A percentile compares a stretch with the other conserved stretches of the same genome.
phyloP scores from a whole-genome alignment of 2,888 invertebrate genomes.

The Vandiemenella viatica region DNA sequence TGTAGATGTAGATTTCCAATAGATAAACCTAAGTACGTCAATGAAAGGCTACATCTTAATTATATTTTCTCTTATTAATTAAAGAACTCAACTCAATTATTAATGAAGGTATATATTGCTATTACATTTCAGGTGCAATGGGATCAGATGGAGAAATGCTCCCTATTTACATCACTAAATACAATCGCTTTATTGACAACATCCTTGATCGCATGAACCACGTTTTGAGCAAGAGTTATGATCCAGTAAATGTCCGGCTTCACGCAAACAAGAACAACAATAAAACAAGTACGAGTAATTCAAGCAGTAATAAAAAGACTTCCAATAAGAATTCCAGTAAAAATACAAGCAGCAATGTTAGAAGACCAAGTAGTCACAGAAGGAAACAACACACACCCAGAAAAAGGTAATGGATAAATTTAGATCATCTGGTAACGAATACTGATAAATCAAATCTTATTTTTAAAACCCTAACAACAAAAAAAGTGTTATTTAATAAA shows the following conservation, averaged over 20 bases:
- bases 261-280: slow-evolving; percentile 39
- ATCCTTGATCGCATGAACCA: slow-evolving; percentile 68
- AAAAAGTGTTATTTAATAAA: too few species aligned
- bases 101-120: too few species aligned
- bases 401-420: too few species aligned
- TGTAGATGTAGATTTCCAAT: too few species aligned
- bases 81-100: too few species aligned
- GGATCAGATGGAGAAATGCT: slow-evolving; percentile 32
- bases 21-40: too few species aligned
- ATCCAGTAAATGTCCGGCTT: slow-evolving; percentile 67
- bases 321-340: slow-evolving; percentile 21
- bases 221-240: slow-evolving; percentile 62
- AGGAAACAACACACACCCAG: background rate
- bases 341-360: slow-evolving; percentile 12
- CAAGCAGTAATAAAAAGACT: slow-evolving; percentile 25
- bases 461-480: too few species aligned
- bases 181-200: slow-evolving; percentile 73
- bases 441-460: too few species aligned
- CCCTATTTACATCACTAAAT: slow-evolving; percentile 60
- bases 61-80: too few species aligned
- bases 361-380: background rate
- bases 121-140: background rate
- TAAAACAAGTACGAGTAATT: slow-evolving; percentile 28
- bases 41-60: too few species aligned
- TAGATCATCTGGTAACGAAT: too few species aligned